Percentiles rank a stretch among this genome's conserved stretches.
phyloP scores from a whole-genome alignment of 2,797 vertebrate genomes.

The Spondyliosoma cantharus region DNA sequence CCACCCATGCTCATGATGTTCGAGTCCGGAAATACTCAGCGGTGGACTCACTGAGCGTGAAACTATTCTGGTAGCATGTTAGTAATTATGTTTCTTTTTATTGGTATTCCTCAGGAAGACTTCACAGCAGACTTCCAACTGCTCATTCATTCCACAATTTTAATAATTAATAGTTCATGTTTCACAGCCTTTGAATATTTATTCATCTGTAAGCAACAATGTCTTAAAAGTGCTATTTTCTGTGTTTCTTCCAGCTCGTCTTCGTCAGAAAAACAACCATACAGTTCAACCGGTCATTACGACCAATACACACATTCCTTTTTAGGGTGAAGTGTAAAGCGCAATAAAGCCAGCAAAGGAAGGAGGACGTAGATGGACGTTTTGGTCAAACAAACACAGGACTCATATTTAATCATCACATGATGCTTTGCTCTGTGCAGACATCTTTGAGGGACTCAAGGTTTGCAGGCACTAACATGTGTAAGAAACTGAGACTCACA shows the following conservation, averaged over 20 bases:
- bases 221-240: background rate
- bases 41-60: background rate
- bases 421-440: no score
- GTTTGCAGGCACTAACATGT: no score
- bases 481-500: no score
- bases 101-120: background rate
- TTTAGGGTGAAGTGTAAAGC: no score
- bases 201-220: background rate
- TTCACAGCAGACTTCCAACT: slow-evolving; percentile 13
- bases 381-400: no score
- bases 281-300: no score
- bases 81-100: background rate
- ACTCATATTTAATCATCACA: no score
- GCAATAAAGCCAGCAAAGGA: no score
- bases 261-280: no score
- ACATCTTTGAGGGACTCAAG: no score
- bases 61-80: background rate
- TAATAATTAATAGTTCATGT: slow-evolving; percentile 8
- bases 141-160: background rate
- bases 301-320: no score
- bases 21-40: background rate
- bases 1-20: background rate
- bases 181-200: background rate
- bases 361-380: no score
- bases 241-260: background rate